Evolutionary conservation across 2,888 invertebrate species (phyloP).

Genomic region (Morinoia aosen): DNA sequence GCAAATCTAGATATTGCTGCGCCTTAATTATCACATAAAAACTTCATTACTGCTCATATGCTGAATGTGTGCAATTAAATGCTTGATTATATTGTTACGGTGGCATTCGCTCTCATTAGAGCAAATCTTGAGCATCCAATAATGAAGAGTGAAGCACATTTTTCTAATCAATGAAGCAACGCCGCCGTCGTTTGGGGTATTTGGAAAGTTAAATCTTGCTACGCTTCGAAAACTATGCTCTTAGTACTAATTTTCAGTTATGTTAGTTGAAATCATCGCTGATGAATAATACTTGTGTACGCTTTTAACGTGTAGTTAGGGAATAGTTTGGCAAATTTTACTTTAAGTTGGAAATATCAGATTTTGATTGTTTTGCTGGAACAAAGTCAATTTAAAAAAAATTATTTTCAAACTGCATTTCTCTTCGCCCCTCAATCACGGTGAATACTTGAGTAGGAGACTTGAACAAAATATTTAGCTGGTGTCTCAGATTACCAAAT

Average conservation of each 20-base stretch:
- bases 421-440: too few relatives aligned
- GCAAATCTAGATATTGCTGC: neutral
- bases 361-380: neutral
- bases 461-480: neutral
- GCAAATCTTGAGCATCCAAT: neutral
- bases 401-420: neutral
- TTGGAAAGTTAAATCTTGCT: neutral
- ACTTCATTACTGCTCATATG: neutral
- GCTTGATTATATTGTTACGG: neutral
- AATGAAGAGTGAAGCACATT: neutral
- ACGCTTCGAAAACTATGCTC: neutral
- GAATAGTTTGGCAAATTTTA: neutral
- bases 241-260: neutral
- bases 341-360: neutral
- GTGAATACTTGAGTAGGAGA: neutral
- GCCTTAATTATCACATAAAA: neutral
- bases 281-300: neutral
- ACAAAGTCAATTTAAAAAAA: neutral
- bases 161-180: neutral
- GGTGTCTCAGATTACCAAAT: neutral
- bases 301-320: neutral
- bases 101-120: neutral
- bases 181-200: neutral
- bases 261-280: neutral
- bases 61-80: neutral